A percentile compares a stretch with the other conserved stretches of the same genome.
phyloP scores from a whole-genome alignment of 2,113 vertebrate genomes.

The Lathamus discolor region DNA sequence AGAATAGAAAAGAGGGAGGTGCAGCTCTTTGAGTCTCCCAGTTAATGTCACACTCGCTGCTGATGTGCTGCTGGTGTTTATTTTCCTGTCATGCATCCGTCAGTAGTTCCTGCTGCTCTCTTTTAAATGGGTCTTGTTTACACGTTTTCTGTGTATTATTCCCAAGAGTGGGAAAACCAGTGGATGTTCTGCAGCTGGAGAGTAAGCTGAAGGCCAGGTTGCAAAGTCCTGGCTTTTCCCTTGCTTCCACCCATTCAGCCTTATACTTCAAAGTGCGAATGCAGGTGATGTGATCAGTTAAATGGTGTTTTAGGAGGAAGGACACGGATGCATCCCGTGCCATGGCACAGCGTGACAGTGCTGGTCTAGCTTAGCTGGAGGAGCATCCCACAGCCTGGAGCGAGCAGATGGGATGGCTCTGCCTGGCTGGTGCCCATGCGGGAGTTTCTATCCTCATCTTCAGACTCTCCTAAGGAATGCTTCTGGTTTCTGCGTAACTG shows the following conservation, averaged over 20 bases:
- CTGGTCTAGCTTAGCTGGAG: background rate
- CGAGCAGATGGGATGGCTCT: background rate
- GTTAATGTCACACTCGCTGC: background rate
- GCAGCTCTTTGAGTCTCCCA: background rate
- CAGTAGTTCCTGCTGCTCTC: background rate
- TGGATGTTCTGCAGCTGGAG: background rate
- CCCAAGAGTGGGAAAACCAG: background rate
- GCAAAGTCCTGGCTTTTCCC: background rate
- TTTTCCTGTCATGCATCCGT: accelerated
- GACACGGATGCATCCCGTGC: too few species aligned
- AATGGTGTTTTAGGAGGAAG: too few species aligned
- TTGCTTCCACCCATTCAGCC: background rate
- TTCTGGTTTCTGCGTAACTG: background rate
- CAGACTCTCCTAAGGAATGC: accelerated
- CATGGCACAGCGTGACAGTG: background rate
- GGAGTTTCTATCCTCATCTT: background rate
- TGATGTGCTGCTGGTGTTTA: background rate
- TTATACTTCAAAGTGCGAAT: background rate
- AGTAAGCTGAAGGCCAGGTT: background rate
- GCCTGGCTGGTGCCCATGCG: background rate
- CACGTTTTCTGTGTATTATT: background rate
- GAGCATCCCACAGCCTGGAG: background rate
- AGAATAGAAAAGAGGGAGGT: background rate
- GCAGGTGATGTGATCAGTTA: background rate
- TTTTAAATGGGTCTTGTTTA: background rate